Conservation (phyloP, 2,888 invertebrate species). For the Sminthurinus aureus region DNA sequence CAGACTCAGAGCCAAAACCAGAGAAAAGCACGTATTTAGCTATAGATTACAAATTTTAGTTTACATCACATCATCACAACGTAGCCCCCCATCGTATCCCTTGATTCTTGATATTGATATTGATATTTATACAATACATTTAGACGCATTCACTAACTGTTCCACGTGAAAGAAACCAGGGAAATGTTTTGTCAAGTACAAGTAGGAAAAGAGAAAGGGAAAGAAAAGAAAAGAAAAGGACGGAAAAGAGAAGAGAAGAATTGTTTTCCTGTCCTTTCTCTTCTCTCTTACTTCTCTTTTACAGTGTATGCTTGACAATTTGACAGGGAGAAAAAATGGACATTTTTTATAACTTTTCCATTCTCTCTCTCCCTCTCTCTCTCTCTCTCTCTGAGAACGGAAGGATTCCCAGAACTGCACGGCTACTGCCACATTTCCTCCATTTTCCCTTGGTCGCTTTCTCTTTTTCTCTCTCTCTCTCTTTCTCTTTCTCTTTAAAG, state of each 20-base stretch:
- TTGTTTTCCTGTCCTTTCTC: not conserved
- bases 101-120: no score
- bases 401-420: no score
- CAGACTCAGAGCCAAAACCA: no score
- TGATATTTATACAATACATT: no score
- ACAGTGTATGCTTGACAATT: constrained; percentile 16
- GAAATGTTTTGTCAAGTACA: not conserved
- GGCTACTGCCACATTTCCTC: constrained; percentile 19
- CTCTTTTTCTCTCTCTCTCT: constrained; percentile 18
- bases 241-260: no score
- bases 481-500: not conserved
- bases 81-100: no score
- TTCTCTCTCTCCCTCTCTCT: not conserved
- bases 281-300: not conserved
- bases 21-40: no score
- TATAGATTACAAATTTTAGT: no score
- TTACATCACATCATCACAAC: no score
- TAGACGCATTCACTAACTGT: no score
- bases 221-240: not conserved
- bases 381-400: not conserved
- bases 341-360: not conserved
- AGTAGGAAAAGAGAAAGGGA: not conserved
- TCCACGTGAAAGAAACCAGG: no score
- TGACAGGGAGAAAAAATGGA: constrained; percentile 16
- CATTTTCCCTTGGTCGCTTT: constrained; percentile 30